Evolutionary conservation across 2,888 invertebrate genomes (phyloP).

Genomic region (Leptodirus hochenwartii): DNA sequence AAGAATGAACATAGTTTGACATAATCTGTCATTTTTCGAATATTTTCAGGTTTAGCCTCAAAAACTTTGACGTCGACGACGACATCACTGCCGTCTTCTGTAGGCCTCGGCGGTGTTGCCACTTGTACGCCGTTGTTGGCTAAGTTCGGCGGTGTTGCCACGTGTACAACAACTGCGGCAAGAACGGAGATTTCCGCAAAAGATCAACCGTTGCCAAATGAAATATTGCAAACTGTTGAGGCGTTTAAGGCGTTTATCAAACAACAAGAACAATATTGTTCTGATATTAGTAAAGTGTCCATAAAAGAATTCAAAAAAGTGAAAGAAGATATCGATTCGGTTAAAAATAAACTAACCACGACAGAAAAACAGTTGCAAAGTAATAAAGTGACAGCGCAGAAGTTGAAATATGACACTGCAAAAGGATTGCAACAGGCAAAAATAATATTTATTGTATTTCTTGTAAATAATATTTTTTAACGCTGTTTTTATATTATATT

Average conservation of each 20-base stretch:
- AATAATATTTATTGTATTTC: too few species aligned
- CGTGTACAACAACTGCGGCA: constrained; percentile 16
- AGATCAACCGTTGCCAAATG: constrained; percentile 53
- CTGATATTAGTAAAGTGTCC: constrained; percentile 39
- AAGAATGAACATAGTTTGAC: too few species aligned
- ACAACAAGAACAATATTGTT: constrained; percentile 63
- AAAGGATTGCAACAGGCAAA: constrained; percentile 49
- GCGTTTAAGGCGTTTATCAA: constrained; percentile 70
- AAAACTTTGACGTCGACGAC: constrained; percentile 9
- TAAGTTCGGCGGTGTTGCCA: too few species aligned
- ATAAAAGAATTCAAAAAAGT: constrained; percentile 42
- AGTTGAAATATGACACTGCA: constrained; percentile 53
- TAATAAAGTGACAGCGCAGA: constrained; percentile 39
- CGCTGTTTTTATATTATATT: too few species aligned
- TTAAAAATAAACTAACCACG: constrained; percentile 38
- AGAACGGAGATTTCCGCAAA: constrained; percentile 36
- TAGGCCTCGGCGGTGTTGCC: constrained; percentile 53
- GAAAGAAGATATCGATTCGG: constrained; percentile 38
- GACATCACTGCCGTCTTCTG: constrained; percentile 24
- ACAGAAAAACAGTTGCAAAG: constrained; percentile 43
- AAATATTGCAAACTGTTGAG: constrained; percentile 60
- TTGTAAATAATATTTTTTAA: too few species aligned
- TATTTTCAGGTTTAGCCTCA: too few species aligned
- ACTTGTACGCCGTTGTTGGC: constrained; percentile 29
- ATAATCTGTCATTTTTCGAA: too few species aligned